Conservation (phyloP, 2,113 vertebrate species). For the Grus americana region DNA sequence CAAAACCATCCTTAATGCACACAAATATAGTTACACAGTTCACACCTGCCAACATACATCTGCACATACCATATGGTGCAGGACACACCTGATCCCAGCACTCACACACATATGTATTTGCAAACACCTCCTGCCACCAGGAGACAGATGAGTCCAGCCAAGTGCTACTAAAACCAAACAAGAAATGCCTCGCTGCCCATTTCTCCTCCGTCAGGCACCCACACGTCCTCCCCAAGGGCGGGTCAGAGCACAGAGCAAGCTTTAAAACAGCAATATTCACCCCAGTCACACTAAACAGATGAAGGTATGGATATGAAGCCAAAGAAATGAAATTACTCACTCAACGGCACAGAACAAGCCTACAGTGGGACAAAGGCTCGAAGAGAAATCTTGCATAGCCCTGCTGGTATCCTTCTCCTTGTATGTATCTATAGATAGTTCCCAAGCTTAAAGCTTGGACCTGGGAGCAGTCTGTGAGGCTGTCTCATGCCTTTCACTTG, state of each 20-base stretch:
- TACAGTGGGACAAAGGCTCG: background rate
- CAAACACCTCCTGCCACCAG: slow-evolving; percentile 45
- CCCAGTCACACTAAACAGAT: rapidly evolving
- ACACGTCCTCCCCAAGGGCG: rapidly evolving
- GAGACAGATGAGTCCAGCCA: background rate
- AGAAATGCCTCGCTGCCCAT: background rate
- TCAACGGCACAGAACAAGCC: background rate
- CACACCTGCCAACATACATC: slow-evolving; percentile 27
- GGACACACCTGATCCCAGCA: background rate
- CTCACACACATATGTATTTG: background rate
- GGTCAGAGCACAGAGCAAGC: background rate
- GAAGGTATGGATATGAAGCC: background rate
- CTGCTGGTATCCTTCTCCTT: background rate
- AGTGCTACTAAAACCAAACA: background rate
- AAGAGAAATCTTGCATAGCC: background rate
- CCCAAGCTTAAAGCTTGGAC: background rate
- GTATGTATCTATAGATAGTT: background rate
- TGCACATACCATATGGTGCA: background rate
- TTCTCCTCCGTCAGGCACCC: background rate
- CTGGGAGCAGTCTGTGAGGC: background rate
- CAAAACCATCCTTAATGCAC: background rate
- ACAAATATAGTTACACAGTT: background rate
- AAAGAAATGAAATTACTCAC: background rate
- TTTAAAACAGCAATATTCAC: background rate
- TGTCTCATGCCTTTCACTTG: background rate